Evolutionary conservation across 1,140 invertebrate genomes (phyloP).

Genomic region (Drosophila subpulchrella): DNA sequence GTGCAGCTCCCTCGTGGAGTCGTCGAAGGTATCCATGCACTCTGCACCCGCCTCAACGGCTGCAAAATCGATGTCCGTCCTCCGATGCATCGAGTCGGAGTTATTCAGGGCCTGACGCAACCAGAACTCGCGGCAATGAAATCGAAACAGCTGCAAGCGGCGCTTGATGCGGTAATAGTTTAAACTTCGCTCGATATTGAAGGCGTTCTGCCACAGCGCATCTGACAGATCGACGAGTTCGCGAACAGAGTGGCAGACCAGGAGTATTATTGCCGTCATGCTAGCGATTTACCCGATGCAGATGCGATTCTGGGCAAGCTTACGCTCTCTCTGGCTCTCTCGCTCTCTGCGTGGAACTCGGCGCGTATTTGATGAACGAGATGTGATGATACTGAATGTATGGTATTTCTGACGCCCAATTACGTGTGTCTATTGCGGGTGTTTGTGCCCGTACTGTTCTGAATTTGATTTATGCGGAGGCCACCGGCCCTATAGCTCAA

Average conservation of each 20-base stretch:
- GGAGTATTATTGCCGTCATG: constrained; percentile 77
- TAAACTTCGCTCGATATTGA: constrained; percentile 58
- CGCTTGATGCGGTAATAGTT: constrained; percentile 60
- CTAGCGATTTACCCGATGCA: constrained; percentile 44
- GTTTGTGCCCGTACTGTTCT: constrained; percentile 9
- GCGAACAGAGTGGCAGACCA: constrained; percentile 54
- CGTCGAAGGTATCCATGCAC: constrained; percentile 45
- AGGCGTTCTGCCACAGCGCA: constrained; percentile 71
- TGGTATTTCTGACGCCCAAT: not conserved
- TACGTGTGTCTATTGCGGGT: not conserved
- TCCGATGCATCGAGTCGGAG: constrained; percentile 44
- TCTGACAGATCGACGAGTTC: constrained; percentile 71
- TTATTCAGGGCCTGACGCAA: constrained; percentile 42
- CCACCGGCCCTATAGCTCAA: constrained; percentile 9
- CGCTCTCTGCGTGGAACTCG: constrained; percentile 9
- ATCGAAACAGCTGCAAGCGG: constrained; percentile 60
- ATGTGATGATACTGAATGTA: constrained; percentile 9
- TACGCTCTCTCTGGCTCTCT: constrained; percentile 25
- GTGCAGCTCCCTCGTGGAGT: not conserved
- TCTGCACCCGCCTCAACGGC: constrained; percentile 68
- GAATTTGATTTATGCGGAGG: constrained; percentile 10
- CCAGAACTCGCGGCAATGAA: constrained; percentile 64
- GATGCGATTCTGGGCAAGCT: constrained; percentile 20
- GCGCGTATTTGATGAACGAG: constrained; percentile 13
- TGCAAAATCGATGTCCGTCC: constrained; percentile 67